phyloP scores from a whole-genome alignment of 2,113 vertebrate species.

The Montifringilla adamsi region DNA sequence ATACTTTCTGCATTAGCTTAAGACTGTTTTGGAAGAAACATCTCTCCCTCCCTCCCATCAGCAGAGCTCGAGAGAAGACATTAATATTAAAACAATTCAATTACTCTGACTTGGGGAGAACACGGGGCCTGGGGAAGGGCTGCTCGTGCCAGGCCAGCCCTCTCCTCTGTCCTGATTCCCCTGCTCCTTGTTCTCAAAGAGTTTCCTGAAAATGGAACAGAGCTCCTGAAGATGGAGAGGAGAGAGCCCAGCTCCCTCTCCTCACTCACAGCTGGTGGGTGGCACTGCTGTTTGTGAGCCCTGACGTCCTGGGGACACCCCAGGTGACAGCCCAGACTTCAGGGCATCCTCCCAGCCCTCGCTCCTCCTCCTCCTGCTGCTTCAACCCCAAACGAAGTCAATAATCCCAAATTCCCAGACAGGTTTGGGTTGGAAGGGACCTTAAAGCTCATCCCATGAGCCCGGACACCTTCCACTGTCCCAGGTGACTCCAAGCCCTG shows the following conservation, averaged over 20 bases:
- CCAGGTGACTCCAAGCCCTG: not conserved
- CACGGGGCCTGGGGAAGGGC: not conserved
- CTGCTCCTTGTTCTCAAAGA: not conserved
- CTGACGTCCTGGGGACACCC: not conserved
- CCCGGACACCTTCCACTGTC: not conserved
- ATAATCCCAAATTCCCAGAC: not conserved
- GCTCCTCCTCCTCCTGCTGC: not conserved
- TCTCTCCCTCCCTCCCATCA: slow-evolving; percentile 6
- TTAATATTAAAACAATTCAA: slow-evolving; percentile 62
- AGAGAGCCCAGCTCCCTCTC: not conserved
- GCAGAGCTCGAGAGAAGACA: slow-evolving; percentile 27
- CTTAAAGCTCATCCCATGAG: not conserved
- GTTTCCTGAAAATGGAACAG: not conserved
- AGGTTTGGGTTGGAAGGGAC: not conserved
- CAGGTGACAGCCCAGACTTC: fast-evolving
- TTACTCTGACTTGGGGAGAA: slow-evolving; percentile 9
- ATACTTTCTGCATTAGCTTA: slow-evolving; percentile 61
- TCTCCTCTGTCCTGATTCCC: not conserved
- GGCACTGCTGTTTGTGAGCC: not conserved
- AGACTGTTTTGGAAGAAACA: slow-evolving; percentile 50
- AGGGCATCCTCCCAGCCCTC: not conserved
- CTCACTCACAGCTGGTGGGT: not conserved
- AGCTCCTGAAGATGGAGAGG: not conserved
- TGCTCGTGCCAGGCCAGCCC: not conserved
- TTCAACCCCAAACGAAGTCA: fast-evolving